A percentile compares a stretch with the other conserved stretches of the same genome.
phyloP scores from a whole-genome alignment of 2,888 invertebrate genomes.

The Antheraea assamensis region DNA sequence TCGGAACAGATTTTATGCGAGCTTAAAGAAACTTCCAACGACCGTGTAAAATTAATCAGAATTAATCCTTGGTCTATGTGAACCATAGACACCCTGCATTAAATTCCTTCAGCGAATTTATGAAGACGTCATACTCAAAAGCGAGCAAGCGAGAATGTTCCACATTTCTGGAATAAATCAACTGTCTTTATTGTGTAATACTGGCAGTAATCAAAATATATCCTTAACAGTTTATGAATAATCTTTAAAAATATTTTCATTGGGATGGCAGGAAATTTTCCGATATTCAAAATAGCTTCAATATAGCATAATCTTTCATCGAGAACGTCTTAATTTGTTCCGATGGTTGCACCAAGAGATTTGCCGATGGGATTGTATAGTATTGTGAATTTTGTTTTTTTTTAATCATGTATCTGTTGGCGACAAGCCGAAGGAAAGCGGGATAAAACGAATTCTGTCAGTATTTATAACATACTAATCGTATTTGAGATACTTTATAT shows the following conservation, averaged over 20 bases:
- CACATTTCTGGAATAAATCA: constrained; percentile 11
- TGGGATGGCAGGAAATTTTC: not conserved
- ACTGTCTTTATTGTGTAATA: not conserved
- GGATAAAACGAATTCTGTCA: too few relatives aligned
- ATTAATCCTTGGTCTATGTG: not conserved
- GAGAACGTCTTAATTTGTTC: not conserved
- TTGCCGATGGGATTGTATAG: not conserved
- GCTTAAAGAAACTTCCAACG: too few relatives aligned
- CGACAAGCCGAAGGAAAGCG: too few relatives aligned
- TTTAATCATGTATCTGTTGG: too few relatives aligned
- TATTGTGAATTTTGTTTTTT: too few relatives aligned
- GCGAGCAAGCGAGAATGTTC: constrained; percentile 1
- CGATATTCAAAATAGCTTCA: not conserved
- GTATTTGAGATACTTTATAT: too few relatives aligned
- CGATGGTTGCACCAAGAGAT: not conserved
- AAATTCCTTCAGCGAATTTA: constrained; percentile 20
- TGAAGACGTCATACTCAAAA: constrained; percentile 12
- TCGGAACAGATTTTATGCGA: too few relatives aligned
- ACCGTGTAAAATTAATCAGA: not conserved
- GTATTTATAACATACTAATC: too few relatives aligned
- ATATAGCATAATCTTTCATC: not conserved
- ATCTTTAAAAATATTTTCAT: not conserved
- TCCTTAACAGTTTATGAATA: not conserved
- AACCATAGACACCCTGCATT: constrained; percentile 6
- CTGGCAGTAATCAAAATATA: not conserved